These are phyloP conservation scores for Pristionchus maxplancki DNA, from an alignment of 2,888 invertebrate species.

Conservation along the genomic window DNA sequence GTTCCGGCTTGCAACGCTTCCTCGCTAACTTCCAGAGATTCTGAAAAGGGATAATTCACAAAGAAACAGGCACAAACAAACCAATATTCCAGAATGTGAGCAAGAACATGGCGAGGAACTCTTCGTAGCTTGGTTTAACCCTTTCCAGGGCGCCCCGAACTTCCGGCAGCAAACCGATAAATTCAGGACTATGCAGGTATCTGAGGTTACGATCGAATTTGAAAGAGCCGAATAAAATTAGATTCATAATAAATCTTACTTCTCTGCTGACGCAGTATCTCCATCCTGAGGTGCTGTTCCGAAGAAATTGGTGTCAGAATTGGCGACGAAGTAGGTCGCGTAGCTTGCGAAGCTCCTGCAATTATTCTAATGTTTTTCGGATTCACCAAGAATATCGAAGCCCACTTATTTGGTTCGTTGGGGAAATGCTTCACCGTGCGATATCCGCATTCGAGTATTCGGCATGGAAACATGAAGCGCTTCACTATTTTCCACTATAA, in stretches of 20 bases:
- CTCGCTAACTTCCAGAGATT: neutral
- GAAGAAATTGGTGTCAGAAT: neutral
- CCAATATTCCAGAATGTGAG: conserved; percentile 9
- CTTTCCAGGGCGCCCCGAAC: neutral
- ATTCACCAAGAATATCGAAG: no score
- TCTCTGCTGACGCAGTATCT: neutral
- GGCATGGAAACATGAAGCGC: neutral
- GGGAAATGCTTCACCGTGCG: neutral
- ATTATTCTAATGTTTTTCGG: no score
- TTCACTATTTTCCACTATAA: conserved; percentile 21
- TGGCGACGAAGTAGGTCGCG: neutral
- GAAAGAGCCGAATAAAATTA: neutral
- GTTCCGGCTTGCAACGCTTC: neutral
- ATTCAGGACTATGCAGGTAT: neutral
- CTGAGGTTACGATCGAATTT: neutral
- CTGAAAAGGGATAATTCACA: neutral
- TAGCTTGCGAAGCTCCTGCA: neutral
- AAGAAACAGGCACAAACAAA: neutral
- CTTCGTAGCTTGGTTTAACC: neutral
- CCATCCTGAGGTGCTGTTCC: neutral
- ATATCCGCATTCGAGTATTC: neutral
- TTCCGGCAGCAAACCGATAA: neutral
- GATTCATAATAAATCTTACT: neutral
- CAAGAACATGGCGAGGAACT: neutral
- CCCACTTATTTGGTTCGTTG: neutral